Evolutionary conservation across 1,140 invertebrate genomes (phyloP), one percentile per base, ranked within the genome.

Genomic region (Battus philenor): DNA sequence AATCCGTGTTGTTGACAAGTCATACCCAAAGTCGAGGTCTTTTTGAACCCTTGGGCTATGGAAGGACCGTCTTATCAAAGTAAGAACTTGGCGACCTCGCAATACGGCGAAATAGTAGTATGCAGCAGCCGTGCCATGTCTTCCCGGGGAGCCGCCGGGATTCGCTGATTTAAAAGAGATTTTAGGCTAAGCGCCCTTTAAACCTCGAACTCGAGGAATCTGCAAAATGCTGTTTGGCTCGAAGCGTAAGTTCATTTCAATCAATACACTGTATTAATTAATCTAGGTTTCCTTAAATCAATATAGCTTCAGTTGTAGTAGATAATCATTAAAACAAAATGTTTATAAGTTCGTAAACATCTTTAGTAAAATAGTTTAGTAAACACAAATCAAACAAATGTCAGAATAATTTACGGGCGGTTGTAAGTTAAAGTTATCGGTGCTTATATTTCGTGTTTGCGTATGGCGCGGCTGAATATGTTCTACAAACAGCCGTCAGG

Each of bases 401-500:
- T 10, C 22, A 17, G 13, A 24, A 18, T 26, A 29, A 29, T 11
- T 9, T 41, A 39, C 22, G 12, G 11, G 11, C 17, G 33, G 24
- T 9, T 27, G 29, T 26, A 41, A 41, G 22, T 39, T 39, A 33
- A 41, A 41, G 22, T 68, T 68, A 68, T 68, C 34, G 64, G 50
- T 24, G 53, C 31, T 44, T 26, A 30, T 38, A 47, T n/a, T 3
- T 6, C 18, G 24, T 33, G 76, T 75, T 77, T 77, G 67, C 63
- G 50, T 52, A 64, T 57, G 57, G 69, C 63, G 66, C 56, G 59
- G 59, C 50, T 50, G 68, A 65, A 74, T 69, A 64, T 64, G 63
- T 64, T 75, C 47, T 18, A 62, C 74, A 79, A 82, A 82, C 70
- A 80, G 70, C 76, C 74, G 60, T 70, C 68, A 80, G 76, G 78